Base-by-base conservation (phyloP, 2,113 vertebrate species). In the Amphilophus citrinellus region DNA sequence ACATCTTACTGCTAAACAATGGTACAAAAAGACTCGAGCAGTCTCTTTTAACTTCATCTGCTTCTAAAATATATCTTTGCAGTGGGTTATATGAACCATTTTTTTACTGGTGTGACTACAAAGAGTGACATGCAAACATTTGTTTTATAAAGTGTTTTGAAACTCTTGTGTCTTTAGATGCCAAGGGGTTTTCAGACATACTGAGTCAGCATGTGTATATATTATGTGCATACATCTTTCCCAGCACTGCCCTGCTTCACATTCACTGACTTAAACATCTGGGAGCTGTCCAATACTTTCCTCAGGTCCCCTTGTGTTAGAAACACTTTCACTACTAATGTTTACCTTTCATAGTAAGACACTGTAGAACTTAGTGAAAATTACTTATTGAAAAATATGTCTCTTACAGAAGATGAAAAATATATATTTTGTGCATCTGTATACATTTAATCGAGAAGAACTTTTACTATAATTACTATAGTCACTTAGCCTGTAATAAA, bases 281-380 rank as follows among this genome's bases (percentile, higher is more conserved):
- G 82, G 77, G 22, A 78, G 57, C 62, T 35, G 76, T 82, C 90
- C 77, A 78, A 56, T 39, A 58, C 30, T 42, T 79, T 85, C n/a
- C 53, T 83, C 77, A 84, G 61, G 37, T 77, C 42, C 61, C 17
- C 22, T 47, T 47, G 32, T 68, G 27, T 11, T 18, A 44, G n/a
- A 14, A 11, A 58, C 6, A 68, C 1, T 39, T 14, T 24, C 15
- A 42, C 32, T 22, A n/a, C 30, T 15, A 37, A 53, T 17, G 22
- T 20, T 50, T 50, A 78, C 11, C 61, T 22, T 8, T 1, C 44
- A 63, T 24, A 79, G 30, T 1, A 2, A 71, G 44, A 53, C 44
- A 53, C 0, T 20, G 10, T 17, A 53, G 18, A 42, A 71, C 44
- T 53, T 30, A 50, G 15, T 71, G 66, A 71, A 71, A 30, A 30